Evolutionary conservation across 2,797 vertebrate species (phyloP).

Genomic region (Oreochromis mossambicus): DNA sequence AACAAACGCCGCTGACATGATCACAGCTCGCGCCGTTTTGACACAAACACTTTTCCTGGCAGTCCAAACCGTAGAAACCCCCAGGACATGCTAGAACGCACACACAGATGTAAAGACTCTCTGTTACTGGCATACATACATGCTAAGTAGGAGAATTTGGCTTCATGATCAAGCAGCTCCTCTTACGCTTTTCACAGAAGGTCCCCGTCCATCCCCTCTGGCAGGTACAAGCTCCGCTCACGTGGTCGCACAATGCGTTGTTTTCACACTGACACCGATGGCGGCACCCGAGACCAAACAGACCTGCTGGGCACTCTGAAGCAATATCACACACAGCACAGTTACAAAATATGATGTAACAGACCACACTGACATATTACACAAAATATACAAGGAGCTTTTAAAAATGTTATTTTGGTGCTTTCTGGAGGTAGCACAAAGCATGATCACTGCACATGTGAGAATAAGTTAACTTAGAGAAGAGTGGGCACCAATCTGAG

Average conservation of each 20-base stretch:
- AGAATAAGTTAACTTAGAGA: background rate
- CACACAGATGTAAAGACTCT: background rate
- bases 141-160: background rate
- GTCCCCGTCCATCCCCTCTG: conserved; percentile 87
- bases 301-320: conserved; percentile 82
- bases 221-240: conserved; percentile 92
- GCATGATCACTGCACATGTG: background rate
- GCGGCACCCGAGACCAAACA: conserved; percentile 82
- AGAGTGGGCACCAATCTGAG: background rate
- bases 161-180: background rate
- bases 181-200: conserved; percentile 88
- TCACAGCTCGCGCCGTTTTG: conserved; percentile 81
- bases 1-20: conserved; percentile 75
- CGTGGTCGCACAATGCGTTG: conserved; percentile 84
- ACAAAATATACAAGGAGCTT: background rate
- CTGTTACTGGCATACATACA: background rate
- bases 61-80: conserved; percentile 89
- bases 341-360: background rate
- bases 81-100: conserved; percentile 84
- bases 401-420: background rate
- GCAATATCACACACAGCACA: background rate
- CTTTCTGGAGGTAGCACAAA: background rate
- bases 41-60: conserved; percentile 81
- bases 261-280: conserved; percentile 88
- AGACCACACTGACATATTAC: background rate